Conservation (phyloP, 2,888 invertebrate genomes). For the Rambutsinella grinnellia region DNA sequence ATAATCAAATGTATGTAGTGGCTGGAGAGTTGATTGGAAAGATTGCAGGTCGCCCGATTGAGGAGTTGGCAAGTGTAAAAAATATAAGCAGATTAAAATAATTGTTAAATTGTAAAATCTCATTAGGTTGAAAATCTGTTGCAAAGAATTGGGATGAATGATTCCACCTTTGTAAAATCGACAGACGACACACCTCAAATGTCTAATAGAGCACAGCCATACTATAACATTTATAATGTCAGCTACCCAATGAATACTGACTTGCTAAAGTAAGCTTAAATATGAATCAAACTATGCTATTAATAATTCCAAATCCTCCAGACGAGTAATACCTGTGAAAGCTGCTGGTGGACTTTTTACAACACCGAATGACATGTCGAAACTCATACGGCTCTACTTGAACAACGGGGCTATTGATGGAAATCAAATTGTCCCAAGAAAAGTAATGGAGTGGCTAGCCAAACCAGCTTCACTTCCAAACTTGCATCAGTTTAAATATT, state of each 20-base stretch:
- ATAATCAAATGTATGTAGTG: constrained; percentile 51
- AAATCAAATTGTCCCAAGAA: constrained; percentile 47
- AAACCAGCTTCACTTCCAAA: too few species aligned
- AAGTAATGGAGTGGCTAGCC: too few species aligned
- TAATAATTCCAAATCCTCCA: constrained; percentile 8
- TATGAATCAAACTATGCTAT: not conserved
- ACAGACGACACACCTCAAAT: constrained; percentile 17
- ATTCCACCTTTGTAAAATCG: constrained; percentile 17
- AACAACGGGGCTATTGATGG: constrained; percentile 42
- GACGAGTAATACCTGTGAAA: constrained; percentile 18
- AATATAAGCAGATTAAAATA: too few species aligned
- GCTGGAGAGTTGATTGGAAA: constrained; percentile 38
- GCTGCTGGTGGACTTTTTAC: constrained; percentile 50
- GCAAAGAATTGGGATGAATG: constrained; percentile 42
- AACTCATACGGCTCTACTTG: constrained; percentile 47
- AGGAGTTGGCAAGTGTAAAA: constrained; percentile 41
- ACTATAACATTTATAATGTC: constrained; percentile 15
- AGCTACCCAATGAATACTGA: constrained; percentile 16
- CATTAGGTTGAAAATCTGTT: constrained; percentile 4
- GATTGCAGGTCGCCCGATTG: constrained; percentile 22
- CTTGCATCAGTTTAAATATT: too few species aligned
- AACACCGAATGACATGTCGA: constrained; percentile 48
- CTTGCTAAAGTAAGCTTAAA: constrained; percentile 18
- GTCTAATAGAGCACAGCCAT: constrained; percentile 21
- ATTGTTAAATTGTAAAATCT: too few species aligned